Base-by-base conservation (phyloP, 2,888 invertebrate genomes). In the Leucophenga montana region DNA sequence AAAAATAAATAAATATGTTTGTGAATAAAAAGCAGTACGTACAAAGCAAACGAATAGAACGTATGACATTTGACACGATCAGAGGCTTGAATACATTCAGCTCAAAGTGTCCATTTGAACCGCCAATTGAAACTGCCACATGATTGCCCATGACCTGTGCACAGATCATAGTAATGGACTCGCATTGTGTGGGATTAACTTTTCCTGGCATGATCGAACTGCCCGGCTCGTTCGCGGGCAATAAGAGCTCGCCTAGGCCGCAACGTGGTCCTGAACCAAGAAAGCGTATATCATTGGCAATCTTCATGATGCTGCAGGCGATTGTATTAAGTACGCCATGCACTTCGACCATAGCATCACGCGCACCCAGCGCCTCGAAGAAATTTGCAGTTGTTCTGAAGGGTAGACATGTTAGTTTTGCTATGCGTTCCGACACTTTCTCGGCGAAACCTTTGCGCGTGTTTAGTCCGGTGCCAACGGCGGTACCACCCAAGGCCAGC, bases 151-250 rank as follows among this genome's bases (percentile, higher is more conserved):
- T 98, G 59, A 99, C 97, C 87, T 96, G 96, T 1, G 96, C 95
- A 9, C 95, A 94, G 0, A 98, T 93, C 98, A 99, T 99, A 0
- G 99, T 98, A 48, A 99, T 90, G 0, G 99, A 94, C 88, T 99
- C 99, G 89, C 98, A 98, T 88, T 99, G 99, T 0, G 99, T 99
- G 0, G 99, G 99, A 90, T 99, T 99, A 67, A 99, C 97, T 90
- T 99, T 99, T 91, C 95, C 98, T 20, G 99, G 99, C 99, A 99
- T 99, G 78, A 99, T 99, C 14, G 97, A 98, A 83, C 97, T 97
- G 1, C 99, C 99, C 0, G 99, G 98, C 86, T 99, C 99, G 88
- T 99, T 99, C 90, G 98, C 99, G 0, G 99, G 99, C 77, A 99
- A 91, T 69, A 92, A 90, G 0, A 99, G 90, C 89, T 99, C 99